Evolutionary conservation across 2,113 vertebrate genomes (phyloP).

Genomic region (Boulengeromyrus knoepffleri): DNA sequence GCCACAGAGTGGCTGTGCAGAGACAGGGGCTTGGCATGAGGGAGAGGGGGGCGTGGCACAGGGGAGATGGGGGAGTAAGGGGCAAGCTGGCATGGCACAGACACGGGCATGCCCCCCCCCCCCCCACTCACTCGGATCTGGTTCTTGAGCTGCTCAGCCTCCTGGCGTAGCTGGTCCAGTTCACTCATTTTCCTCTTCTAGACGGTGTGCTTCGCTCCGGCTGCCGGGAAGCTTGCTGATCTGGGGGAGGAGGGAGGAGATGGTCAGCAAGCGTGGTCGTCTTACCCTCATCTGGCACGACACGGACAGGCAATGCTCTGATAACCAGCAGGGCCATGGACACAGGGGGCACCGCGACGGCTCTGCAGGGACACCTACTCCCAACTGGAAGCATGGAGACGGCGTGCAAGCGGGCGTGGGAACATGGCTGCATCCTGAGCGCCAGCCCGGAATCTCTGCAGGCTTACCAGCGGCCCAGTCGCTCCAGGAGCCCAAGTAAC

Average conservation of each 20-base stretch:
- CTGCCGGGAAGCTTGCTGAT: constrained; percentile 72
- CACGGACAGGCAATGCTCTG: neutral
- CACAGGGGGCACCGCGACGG: neutral
- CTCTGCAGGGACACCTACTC: neutral
- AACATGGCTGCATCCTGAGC: neutral
- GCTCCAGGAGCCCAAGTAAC: constrained; percentile 40
- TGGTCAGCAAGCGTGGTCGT: neutral
- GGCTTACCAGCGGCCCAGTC: neutral
- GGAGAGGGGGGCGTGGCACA: neutral
- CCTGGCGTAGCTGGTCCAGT: constrained; percentile 98
- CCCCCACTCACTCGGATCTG: constrained; percentile 85
- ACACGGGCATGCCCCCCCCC: neutral
- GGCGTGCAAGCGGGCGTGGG: neutral
- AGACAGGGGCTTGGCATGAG: neutral
- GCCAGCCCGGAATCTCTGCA: constrained; percentile 14
- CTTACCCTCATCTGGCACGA: neutral
- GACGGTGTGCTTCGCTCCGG: constrained; percentile 69
- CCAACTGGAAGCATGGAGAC: neutral
- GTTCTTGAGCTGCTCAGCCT: constrained; percentile 99
- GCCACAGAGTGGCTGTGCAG: neutral
- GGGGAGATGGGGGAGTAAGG: neutral
- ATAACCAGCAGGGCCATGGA: neutral
- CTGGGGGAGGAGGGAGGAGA: constrained; percentile 48
- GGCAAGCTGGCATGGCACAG: neutral
- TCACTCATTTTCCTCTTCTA: constrained; percentile 94